Conservation (phyloP, 2,888 invertebrate genomes). For the Melinopterus prodromus region DNA sequence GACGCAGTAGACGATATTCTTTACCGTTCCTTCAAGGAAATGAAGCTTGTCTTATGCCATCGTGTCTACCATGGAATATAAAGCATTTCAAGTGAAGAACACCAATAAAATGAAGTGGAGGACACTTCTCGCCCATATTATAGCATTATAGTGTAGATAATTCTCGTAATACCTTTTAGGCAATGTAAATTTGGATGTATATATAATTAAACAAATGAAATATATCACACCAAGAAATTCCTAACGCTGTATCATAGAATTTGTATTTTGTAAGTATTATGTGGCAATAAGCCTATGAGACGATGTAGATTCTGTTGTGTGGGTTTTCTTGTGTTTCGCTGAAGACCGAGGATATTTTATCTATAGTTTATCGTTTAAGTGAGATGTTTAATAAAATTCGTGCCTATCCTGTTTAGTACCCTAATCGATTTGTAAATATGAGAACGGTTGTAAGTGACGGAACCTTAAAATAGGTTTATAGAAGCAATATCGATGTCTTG, state of each 20-base stretch:
- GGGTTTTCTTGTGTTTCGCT: background rate
- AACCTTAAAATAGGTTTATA: background rate
- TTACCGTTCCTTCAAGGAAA: constrained; percentile 56
- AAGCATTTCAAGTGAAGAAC: background rate
- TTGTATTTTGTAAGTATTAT: background rate
- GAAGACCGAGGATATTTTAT: background rate
- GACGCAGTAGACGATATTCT: constrained; percentile 53
- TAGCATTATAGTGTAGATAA: background rate
- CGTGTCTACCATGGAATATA: constrained; percentile 57
- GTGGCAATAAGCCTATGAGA: background rate
- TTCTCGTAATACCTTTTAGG: background rate
- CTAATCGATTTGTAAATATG: background rate
- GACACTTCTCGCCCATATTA: background rate
- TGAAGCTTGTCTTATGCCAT: constrained; percentile 54
- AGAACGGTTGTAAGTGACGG: background rate
- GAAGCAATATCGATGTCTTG: constrained; percentile 4
- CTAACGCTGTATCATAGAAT: constrained; percentile 6
- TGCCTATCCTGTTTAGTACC: constrained; percentile 4
- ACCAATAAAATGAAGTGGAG: background rate
- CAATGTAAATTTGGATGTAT: constrained; percentile 15
- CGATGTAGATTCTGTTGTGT: background rate
- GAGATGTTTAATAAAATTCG: background rate
- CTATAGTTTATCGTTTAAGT: background rate
- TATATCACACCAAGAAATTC: constrained; percentile 20
- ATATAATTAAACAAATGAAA: background rate